Base-by-base conservation (phyloP, 1,140 invertebrate species). In the Drosophila repleta region DNA sequence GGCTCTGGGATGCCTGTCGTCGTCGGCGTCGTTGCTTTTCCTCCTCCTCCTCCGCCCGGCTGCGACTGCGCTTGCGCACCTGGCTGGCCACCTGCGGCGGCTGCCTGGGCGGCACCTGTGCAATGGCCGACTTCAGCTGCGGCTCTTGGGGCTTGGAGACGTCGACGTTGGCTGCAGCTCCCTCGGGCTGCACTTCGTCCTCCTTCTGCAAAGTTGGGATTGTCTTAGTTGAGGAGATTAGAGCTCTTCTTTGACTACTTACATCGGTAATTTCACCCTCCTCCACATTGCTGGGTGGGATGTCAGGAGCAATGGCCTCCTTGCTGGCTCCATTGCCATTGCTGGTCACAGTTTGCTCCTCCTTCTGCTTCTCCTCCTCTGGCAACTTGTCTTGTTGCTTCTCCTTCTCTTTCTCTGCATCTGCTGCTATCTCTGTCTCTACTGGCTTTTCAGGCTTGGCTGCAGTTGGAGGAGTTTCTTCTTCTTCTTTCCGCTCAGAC, bases 211-310 rank as follows among this genome's bases (percentile, higher is more conserved):
- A 74, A 74, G 2, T 0, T 15, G 17, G 35, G 2, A 49, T 29
- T 32, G 7, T 8, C 7, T 17, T 43, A 17, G 1, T 18, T 17
- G 18, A 0, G 3, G 3, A 17, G 8, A 49, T 49, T 62, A 35
- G 18, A 29, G 4, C 15, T 45, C 11, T 15, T 57, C 5, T 2
- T 24, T 37, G 3, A 20, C 8, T 32, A 74, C 82, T 87, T 53
- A 87, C 82, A 35, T 87, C 82, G 2, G 71, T 82, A 43, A 87
- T 87, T 79, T 87, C 82, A 6, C 82, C 82, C 35, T 87, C 82
- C 32, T 87, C 82, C 8, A 66, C 67, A 52, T 87, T 79, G 17
- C 57, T 26, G 4, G 4, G 37, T 77, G 1, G 75, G 53, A 11
- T 32, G n/a, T n/a, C 18, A 11, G 39, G 1, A 43, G 39, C 18